A percentile compares a stretch with the other conserved stretches of the same genome.
Conservation (phyloP, 1,140 invertebrate species). For the Ceratosolen solmsi region DNA sequence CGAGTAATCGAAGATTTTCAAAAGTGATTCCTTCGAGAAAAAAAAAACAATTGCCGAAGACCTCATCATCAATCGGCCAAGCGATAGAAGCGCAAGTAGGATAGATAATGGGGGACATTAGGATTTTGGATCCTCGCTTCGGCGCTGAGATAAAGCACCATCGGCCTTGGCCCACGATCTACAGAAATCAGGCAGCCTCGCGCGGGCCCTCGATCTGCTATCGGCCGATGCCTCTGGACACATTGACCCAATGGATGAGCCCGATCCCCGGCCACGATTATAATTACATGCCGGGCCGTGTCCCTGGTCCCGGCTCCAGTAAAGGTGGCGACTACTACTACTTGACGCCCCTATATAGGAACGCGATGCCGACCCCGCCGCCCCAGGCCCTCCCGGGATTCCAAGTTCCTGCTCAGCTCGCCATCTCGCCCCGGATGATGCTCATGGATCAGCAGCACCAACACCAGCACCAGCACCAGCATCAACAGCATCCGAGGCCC, state of each 20-base stretch:
- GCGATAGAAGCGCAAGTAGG: too few species aligned
- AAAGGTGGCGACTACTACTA: conserved; percentile 82
- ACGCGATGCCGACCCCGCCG: conserved; percentile 76
- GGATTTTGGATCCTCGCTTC: conserved; percentile 69
- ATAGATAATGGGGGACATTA: conserved; percentile 66
- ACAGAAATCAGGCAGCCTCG: conserved; percentile 70
- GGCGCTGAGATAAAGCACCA: conserved; percentile 65
- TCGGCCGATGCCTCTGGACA: conserved; percentile 72
- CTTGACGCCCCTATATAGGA: conserved; percentile 79
- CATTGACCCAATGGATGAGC: conserved; percentile 65
- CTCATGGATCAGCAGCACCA: conserved; percentile 66
- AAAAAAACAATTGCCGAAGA: too few species aligned
- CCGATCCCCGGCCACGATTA: conserved; percentile 67
- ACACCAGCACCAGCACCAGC: conserved; percentile 56
- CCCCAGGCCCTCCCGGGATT: conserved; percentile 64
- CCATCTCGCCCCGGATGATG: conserved; percentile 66
- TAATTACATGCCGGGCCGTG: conserved; percentile 72
- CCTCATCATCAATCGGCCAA: too few species aligned
- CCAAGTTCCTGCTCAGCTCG: conserved; percentile 58
- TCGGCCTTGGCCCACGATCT: conserved; percentile 77
- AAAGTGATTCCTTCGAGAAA: too few species aligned
- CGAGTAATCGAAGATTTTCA: too few species aligned
- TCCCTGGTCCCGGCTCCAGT: conserved; percentile 67
- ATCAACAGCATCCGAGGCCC: conserved; percentile 25
- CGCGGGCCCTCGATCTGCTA: conserved; percentile 76